These are phyloP conservation scores for Heterohyrax brucei DNA, from an alignment of 2,797 vertebrate genomes.

Conservation along the genomic window DNA sequence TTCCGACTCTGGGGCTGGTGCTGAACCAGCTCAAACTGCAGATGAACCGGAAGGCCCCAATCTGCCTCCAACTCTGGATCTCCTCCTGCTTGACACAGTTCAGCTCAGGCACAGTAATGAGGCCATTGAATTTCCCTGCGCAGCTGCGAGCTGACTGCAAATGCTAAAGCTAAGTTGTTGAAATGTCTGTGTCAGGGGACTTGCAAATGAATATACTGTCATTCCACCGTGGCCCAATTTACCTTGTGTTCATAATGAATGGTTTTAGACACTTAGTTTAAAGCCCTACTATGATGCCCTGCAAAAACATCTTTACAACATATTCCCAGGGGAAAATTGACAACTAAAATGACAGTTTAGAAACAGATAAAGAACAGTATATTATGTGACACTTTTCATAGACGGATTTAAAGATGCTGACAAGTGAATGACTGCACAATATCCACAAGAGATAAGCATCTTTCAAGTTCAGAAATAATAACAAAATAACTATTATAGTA, in stretches of 20 bases:
- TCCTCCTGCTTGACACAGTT: slow-evolving; percentile 75
- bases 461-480: slow-evolving; percentile 39
- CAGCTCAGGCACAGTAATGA: slow-evolving; percentile 80
- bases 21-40: slow-evolving; percentile 74
- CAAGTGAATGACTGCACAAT: slow-evolving; percentile 35
- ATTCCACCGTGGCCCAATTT: slow-evolving; percentile 77
- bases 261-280: slow-evolving; percentile 75
- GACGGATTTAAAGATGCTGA: slow-evolving; percentile 1
- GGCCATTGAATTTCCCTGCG: slow-evolving; percentile 80
- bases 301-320: slow-evolving; percentile 68
- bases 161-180: slow-evolving; percentile 76
- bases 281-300: slow-evolving; percentile 64
- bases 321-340: slow-evolving; percentile 70
- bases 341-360: slow-evolving; percentile 59
- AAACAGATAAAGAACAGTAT: not conserved
- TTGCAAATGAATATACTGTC: slow-evolving; percentile 82
- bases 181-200: slow-evolving; percentile 77
- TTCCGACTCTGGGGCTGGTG: slow-evolving; percentile 20
- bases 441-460: not conserved
- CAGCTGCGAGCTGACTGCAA: slow-evolving; percentile 78
- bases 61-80: slow-evolving; percentile 68
- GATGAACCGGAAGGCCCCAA: slow-evolving; percentile 73
- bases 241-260: slow-evolving; percentile 75
- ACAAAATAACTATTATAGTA: not conserved
- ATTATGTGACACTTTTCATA: slow-evolving; percentile 25